Conservation (phyloP, 2,113 vertebrate genomes). For the Coryphaenoides rupestris region DNA sequence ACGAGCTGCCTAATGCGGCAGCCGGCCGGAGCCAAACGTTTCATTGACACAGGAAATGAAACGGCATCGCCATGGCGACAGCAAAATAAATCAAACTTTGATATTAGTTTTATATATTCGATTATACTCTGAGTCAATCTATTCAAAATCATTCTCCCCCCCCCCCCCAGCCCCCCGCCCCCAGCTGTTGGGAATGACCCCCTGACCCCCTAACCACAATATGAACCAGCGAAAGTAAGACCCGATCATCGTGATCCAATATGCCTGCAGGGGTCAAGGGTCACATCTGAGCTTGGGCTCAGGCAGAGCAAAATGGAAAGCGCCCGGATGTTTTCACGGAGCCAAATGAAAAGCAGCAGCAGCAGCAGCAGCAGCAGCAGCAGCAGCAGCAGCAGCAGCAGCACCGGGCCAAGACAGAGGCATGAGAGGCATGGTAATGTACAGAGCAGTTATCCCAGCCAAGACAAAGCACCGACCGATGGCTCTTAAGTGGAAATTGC, state of each 20-base stretch:
- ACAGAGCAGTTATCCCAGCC: conserved; percentile 4
- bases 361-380: background rate
- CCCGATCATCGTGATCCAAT: conserved; percentile 7
- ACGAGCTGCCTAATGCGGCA: too few species aligned
- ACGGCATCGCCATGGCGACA: too few species aligned
- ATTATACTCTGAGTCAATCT: too few species aligned
- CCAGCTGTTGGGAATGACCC: conserved; percentile 9
- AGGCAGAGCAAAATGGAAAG: conserved; percentile 20
- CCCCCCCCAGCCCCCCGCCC: too few species aligned
- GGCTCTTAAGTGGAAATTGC: conserved; percentile 10
- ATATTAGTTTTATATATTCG: too few species aligned
- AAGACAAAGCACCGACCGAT: conserved; percentile 8
- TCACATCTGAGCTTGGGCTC: conserved; percentile 38
- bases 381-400: background rate
- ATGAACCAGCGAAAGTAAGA: too few species aligned
- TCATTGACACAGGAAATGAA: too few species aligned
- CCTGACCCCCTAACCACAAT: background rate
- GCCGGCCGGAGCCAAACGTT: too few species aligned
- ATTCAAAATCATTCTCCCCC: too few species aligned
- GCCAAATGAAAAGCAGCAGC: conserved; percentile 12
- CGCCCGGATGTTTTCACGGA: conserved; percentile 3
- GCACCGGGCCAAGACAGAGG: background rate
- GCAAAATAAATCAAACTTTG: too few species aligned
- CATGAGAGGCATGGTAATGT: background rate
- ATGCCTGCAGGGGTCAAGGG: conserved; percentile 26